Percentiles rank a stretch among this genome's conserved stretches.
phyloP scores from a whole-genome alignment of 2,888 invertebrate species.

The Platycheirus rosarum region DNA sequence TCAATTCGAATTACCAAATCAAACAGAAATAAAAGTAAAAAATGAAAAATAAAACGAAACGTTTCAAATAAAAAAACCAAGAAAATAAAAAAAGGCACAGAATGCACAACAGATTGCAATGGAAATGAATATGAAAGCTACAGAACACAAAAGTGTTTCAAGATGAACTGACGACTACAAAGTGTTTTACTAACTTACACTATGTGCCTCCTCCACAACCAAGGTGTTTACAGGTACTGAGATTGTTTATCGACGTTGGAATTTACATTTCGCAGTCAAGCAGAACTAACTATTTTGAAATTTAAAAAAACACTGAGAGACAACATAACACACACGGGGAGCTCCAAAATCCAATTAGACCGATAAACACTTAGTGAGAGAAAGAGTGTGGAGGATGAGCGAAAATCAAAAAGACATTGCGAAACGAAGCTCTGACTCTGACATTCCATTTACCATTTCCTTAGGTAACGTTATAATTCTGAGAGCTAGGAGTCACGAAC shows the following conservation, averaged over 20 bases:
- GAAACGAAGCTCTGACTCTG: slow-evolving; percentile 45
- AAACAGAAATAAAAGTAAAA: slow-evolving; percentile 63
- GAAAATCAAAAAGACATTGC: slow-evolving; percentile 28
- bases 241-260: slow-evolving; percentile 29
- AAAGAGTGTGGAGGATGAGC: not conserved
- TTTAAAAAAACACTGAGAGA: slow-evolving; percentile 8
- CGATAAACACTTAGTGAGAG: slow-evolving; percentile 20
- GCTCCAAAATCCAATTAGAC: slow-evolving; percentile 66
- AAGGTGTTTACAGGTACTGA: slow-evolving; percentile 37
- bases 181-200: slow-evolving; percentile 17
- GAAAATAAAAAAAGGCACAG: slow-evolving; percentile 61
- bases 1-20: slow-evolving; percentile 69
- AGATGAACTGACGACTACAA: slow-evolving; percentile 5
- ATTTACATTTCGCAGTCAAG: slow-evolving; percentile 21
- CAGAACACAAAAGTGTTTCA: no score
- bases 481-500: slow-evolving; percentile 61
- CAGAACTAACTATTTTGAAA: slow-evolving; percentile 20
- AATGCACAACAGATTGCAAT: slow-evolving; percentile 26
- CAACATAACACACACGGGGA: slow-evolving; percentile 46
- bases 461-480: slow-evolving; percentile 60
- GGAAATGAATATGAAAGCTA: slow-evolving; percentile 53
- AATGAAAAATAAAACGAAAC: slow-evolving; percentile 50
- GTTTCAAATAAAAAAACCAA: slow-evolving; percentile 59
- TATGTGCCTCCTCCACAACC: not conserved
- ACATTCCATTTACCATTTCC: slow-evolving; percentile 52